A percentile compares a stretch with the other conserved stretches of the same genome.
Conservation (phyloP, 2,888 invertebrate species). For the Thymelicus lineola region DNA sequence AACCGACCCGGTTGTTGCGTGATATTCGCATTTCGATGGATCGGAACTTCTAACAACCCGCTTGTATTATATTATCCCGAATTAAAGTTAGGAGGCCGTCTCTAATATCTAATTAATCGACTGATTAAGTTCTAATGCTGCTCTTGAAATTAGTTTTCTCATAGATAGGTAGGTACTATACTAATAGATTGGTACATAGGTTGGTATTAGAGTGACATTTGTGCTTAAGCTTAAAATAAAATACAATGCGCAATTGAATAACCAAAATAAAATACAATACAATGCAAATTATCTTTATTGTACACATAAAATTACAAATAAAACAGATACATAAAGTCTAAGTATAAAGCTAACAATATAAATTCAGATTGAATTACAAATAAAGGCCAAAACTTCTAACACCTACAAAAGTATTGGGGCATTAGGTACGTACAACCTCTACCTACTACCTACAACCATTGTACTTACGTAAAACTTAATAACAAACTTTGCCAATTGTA, state of each 20-base stretch:
- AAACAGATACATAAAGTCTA: too few relatives aligned
- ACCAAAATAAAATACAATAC: too few relatives aligned
- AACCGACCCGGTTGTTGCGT: not conserved
- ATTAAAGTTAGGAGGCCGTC: not conserved
- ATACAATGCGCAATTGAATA: too few relatives aligned
- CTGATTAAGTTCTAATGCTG: not conserved
- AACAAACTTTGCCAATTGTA: conserved; percentile 9
- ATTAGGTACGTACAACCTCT: not conserved
- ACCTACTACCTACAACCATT: not conserved
- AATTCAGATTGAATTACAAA: too few relatives aligned
- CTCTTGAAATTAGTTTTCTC: too few relatives aligned
- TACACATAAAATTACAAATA: too few relatives aligned
- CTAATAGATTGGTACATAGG: too few relatives aligned
- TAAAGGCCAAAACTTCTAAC: not conserved
- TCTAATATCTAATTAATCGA: not conserved
- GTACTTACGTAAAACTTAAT: conserved; percentile 2
- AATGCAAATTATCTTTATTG: too few relatives aligned
- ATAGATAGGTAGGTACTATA: too few relatives aligned
- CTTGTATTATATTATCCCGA: conserved; percentile 1
- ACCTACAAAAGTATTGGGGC: not conserved
- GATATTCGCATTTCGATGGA: not conserved
- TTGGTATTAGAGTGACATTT: too few relatives aligned
- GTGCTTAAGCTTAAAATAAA: too few relatives aligned
- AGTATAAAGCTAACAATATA: too few relatives aligned
- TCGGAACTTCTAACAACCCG: conserved; percentile 2